Percentiles rank a stretch among this genome's conserved stretches.
Conservation (phyloP, 2,113 vertebrate genomes). For the Alouatta palliata region DNA sequence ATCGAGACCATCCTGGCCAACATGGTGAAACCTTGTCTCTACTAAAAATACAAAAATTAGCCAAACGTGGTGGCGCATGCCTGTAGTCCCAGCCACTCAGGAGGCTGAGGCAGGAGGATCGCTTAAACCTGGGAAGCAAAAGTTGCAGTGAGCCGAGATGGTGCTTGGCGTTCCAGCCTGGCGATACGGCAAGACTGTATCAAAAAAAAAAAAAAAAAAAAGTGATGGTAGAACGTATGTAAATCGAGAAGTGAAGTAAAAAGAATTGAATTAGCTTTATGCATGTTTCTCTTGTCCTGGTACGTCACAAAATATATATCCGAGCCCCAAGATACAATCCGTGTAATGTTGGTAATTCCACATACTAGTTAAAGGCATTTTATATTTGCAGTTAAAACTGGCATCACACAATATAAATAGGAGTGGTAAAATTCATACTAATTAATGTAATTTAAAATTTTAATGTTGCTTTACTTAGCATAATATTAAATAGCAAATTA, state of each 20-base stretch:
- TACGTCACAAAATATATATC: not conserved
- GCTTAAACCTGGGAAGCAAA: no score
- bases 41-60: no score
- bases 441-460: not conserved
- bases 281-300: not conserved
- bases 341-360: not conserved
- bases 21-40: no score
- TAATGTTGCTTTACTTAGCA: not conserved
- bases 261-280: not conserved
- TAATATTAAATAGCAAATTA: not conserved
- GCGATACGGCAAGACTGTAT: no score
- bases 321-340: not conserved
- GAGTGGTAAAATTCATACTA: not conserved
- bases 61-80: no score
- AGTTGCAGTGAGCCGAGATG: no score
- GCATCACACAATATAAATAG: not conserved
- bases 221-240: not conserved
- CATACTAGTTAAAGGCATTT: not conserved
- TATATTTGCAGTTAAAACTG: not conserved
- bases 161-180: no score
- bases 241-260: not conserved
- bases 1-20: no score
- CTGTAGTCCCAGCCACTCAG: no score
- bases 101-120: no score
- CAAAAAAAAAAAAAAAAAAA: no score